These are phyloP conservation scores for Hypocryptadius cinnamomeus DNA, from an alignment of 2,113 vertebrate genomes.

Conservation along the genomic window DNA sequence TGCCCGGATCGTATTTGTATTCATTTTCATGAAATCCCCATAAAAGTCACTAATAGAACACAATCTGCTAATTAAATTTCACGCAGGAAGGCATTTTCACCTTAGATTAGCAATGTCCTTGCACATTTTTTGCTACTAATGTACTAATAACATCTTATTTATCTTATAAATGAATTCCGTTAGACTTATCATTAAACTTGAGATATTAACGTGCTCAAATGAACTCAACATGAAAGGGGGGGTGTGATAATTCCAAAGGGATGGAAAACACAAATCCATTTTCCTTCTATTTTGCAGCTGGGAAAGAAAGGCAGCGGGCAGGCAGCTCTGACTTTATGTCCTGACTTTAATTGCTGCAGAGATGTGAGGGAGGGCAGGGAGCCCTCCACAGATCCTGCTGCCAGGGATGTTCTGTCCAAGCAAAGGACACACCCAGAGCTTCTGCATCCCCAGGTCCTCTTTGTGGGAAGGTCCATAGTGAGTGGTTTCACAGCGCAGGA, in stretches of 20 bases:
- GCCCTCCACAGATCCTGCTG: not conserved
- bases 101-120: slow-evolving; percentile 72
- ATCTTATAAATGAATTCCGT: slow-evolving; percentile 70
- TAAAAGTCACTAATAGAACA: slow-evolving; percentile 72
- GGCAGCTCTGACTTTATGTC: not conserved
- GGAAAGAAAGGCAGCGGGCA: not conserved
- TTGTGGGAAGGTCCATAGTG: not conserved
- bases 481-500: not conserved
- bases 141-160: slow-evolving; percentile 76
- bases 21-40: slow-evolving; percentile 73
- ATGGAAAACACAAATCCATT: not conserved
- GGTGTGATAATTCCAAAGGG: slow-evolving; percentile 37
- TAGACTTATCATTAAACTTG: slow-evolving; percentile 71
- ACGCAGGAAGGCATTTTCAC: slow-evolving; percentile 71
- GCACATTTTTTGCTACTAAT: slow-evolving; percentile 65
- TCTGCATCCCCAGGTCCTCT: not conserved
- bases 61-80: slow-evolving; percentile 79
- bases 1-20: slow-evolving; percentile 70
- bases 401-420: not conserved
- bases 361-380: not conserved
- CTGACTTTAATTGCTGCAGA: not conserved
- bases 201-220: slow-evolving; percentile 66
- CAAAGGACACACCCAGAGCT: not conserved
- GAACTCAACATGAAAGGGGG: slow-evolving; percentile 6
- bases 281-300: not conserved